These are phyloP conservation scores for Triplophysa dalaica DNA, from an alignment of 2,113 vertebrate species.

Conservation along the genomic window DNA sequence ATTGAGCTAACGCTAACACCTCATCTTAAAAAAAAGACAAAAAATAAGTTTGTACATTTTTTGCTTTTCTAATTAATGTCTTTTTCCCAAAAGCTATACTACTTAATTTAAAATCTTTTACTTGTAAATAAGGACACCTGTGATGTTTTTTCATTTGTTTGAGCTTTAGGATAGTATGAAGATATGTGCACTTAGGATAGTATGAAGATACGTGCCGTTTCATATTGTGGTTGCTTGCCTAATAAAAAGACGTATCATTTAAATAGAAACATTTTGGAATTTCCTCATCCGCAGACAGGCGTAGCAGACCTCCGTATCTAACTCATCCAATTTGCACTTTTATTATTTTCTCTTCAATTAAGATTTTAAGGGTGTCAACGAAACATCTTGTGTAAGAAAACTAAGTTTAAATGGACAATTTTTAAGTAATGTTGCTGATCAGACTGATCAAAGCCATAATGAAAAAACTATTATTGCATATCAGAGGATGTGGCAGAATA, in stretches of 20 bases:
- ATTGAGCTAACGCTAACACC: constrained; percentile 64
- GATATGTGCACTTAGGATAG: constrained; percentile 75
- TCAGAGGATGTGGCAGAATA: not conserved
- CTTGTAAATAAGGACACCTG: constrained; percentile 87
- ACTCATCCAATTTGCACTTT: constrained; percentile 28
- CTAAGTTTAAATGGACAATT: not conserved
- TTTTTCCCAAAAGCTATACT: constrained; percentile 77
- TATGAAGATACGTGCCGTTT: constrained; percentile 75
- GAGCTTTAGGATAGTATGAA: constrained; percentile 75
- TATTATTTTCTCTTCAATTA: constrained; percentile 23
- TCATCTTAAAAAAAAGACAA: constrained; percentile 60
- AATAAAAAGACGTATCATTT: constrained; percentile 60
- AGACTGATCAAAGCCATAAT: not conserved
- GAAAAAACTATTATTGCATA: not conserved
- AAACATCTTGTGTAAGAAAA: not conserved
- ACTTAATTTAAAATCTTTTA: constrained; percentile 90
- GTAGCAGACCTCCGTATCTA: constrained; percentile 24
- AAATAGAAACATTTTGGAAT: not conserved
- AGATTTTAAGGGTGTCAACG: constrained; percentile 10
- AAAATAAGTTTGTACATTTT: constrained; percentile 72
- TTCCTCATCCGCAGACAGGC: not conserved
- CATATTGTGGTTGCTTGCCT: constrained; percentile 74
- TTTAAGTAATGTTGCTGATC: constrained; percentile 9
- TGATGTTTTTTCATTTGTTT: constrained; percentile 81
- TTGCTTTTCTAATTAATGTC: constrained; percentile 76